Conservation (phyloP, 2,113 vertebrate species). For the Bettongia penicillata region DNA sequence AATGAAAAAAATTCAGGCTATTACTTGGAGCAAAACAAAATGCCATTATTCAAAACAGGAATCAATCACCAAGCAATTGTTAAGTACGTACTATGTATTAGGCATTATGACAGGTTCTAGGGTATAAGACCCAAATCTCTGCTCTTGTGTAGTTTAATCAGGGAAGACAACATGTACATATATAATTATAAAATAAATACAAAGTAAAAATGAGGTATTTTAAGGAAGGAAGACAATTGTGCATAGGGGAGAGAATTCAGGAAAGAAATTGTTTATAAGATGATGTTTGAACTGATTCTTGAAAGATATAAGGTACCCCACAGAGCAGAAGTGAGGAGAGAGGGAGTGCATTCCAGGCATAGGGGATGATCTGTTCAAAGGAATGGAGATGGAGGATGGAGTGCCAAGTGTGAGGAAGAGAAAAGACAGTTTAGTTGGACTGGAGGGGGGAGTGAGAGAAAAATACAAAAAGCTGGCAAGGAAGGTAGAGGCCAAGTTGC, state of each 20-base stretch:
- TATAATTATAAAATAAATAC: not conserved
- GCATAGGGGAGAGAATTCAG: not conserved
- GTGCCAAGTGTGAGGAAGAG: not conserved
- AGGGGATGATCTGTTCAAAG: not conserved
- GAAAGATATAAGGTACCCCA: not conserved
- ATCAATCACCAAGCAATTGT: not conserved
- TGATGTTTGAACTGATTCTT: not conserved
- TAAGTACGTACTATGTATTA: not conserved
- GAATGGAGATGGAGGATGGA: not conserved
- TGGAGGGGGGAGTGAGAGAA: not conserved
- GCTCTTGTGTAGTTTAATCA: not conserved
- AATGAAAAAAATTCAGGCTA: not conserved
- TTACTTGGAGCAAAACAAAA: not conserved
- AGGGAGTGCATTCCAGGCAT: not conserved
- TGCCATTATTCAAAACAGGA: not conserved
- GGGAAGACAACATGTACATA: not conserved
- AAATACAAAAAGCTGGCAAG: not conserved
- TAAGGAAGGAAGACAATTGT: not conserved
- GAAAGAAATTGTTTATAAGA: not conserved
- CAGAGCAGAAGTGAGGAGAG: not conserved
- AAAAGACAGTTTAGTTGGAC: not conserved
- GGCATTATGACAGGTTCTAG: not conserved
- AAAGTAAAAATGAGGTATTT: not conserved
- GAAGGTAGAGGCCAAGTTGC: not conserved
- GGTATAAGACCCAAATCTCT: not conserved